A percentile compares a stretch with the other conserved stretches of the same genome.
These are phyloP conservation scores for Python bivittatus DNA, from an alignment of 2,113 vertebrate species.

Conservation along the genomic window DNA sequence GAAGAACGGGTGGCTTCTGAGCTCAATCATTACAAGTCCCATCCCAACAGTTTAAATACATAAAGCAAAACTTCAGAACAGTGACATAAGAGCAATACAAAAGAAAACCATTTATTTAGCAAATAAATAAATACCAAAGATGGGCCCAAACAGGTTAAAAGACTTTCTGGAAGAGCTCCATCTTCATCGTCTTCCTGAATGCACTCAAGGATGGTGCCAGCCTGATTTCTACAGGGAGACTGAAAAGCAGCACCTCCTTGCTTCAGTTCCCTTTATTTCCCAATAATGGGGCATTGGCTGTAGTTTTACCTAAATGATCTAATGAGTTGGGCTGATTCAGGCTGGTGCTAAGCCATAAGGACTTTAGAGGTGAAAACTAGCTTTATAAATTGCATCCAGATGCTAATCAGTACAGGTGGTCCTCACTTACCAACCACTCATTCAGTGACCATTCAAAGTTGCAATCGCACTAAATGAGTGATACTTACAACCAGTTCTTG, in stretches of 20 bases:
- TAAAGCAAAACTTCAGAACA: not conserved
- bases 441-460: not conserved
- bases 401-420: not conserved
- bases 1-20: not conserved
- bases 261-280: not conserved
- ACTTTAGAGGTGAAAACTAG: not conserved
- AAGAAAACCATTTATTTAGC: not conserved
- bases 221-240: not conserved
- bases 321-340: not conserved
- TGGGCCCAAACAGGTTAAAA: not conserved
- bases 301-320: not conserved
- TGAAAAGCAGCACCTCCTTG: not conserved
- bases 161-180: not conserved
- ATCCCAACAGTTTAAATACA: conserved; percentile 3
- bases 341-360: not conserved
- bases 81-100: not conserved
- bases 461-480: not conserved
- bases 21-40: not conserved
- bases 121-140: not conserved
- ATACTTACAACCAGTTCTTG: not conserved
- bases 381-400: not conserved
- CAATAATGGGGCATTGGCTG: not conserved
- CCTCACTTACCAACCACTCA: not conserved
- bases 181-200: not conserved
- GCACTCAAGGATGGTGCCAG: not conserved